Evolutionary conservation across 2,797 vertebrate species (phyloP).

Genomic region (Natrix natrix): DNA sequence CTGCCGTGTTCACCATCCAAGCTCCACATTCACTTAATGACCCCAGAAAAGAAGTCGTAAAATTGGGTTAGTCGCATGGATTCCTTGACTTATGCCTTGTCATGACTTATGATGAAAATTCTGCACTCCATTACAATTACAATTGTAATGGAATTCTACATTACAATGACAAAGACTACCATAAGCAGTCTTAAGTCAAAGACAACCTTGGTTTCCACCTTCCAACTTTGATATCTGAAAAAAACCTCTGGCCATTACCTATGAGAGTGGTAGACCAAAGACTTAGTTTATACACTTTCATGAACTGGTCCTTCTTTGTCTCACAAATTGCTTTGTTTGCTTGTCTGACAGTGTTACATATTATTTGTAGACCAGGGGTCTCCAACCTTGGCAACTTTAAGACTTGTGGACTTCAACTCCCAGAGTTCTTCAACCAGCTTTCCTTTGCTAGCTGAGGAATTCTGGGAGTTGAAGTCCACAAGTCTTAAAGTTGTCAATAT

Average conservation of each 20-base stretch:
- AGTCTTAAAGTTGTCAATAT: too few species aligned
- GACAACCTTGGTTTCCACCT: not conserved
- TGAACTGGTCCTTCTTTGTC: not conserved
- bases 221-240: not conserved
- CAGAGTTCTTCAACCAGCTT: too few species aligned
- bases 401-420: too few species aligned
- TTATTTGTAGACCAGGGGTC: too few species aligned
- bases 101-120: not conserved
- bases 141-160: too few species aligned
- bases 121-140: not conserved
- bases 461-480: too few species aligned
- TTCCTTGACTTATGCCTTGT: not conserved
- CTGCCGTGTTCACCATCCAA: not conserved
- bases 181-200: not conserved
- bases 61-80: not conserved
- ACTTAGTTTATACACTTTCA: not conserved
- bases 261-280: not conserved
- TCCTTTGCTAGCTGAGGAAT: too few species aligned
- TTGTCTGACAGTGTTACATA: not conserved
- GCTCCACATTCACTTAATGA: not conserved
- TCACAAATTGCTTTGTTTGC: not conserved
- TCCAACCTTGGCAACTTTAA: too few species aligned
- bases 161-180: too few species aligned
- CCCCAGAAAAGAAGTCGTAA: not conserved
- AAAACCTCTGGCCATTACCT: not conserved